Base-by-base conservation (phyloP, 2,113 vertebrate genomes). In the Lepisosteus osseus region DNA sequence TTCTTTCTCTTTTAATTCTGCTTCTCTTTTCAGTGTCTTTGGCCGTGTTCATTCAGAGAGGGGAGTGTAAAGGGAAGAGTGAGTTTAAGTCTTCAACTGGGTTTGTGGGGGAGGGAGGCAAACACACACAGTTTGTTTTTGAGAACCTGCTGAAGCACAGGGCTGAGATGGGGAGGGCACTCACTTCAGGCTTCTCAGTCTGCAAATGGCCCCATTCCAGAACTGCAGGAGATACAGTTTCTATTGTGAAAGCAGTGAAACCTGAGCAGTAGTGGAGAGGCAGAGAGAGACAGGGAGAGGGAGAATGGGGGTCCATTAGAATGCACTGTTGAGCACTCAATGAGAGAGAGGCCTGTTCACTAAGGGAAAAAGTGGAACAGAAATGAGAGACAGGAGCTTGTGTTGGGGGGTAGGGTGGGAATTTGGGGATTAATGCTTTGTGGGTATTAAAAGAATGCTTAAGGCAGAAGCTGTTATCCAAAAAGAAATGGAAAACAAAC, bases 321-420 rank as follows among this genome's bases (percentile, higher is more conserved):
- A 83, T 74, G 87, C 88, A 88, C 88, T 86, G 88, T 86, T 90
- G 89, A 85, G 84, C 77, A 65, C 85, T 85, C 89, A 88, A 89
- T 90, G 88, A 82, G 84, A 85, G 86, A 85, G 81, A 76, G 82
- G 87, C 84, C 78, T 70, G 61, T 77, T 84, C 83, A 83, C 80
- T 55, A 63, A 54, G 61, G 43, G 59, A 54, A 72, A 80, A 76
- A 83, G 78, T 84, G 77, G 74, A 83, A 73, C 8, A 51, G 47
- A 51, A 51, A 9, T 6, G 47, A 9, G 47, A 51, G 9, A 51
- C 47, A 51, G 29, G 29, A 29, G 29, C 29, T 29, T 51, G 5
- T 51, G 47, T 51, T 51, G 47, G 9, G 47, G 9, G 47, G 47
- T 51, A 51, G 47, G 47, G 5, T 29, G 29, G 29, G 29, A 29